Percentiles rank a stretch among this genome's conserved stretches.
Evolutionary conservation across 2,888 invertebrate species (phyloP).

Genomic region (Phyllotreta cruciferae): DNA sequence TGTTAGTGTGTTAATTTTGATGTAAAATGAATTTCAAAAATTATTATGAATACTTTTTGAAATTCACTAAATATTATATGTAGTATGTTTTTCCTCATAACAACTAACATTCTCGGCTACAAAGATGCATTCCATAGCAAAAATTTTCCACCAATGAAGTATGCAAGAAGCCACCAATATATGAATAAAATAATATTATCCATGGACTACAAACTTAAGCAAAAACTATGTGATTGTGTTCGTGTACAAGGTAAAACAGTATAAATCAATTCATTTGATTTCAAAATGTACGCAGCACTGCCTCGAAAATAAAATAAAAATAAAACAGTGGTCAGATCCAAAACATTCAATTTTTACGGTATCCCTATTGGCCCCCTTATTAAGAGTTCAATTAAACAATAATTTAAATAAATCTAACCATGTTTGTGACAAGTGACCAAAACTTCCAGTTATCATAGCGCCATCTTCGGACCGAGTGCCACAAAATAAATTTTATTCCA

Average conservation of each 20-base stretch:
- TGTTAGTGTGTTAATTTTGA: too few relatives aligned
- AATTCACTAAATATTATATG: neutral
- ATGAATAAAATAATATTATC: constrained; percentile 39
- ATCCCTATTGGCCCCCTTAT: neutral
- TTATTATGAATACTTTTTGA: neutral
- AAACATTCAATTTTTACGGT: constrained; percentile 22
- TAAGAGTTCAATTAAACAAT: neutral
- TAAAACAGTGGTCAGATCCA: constrained; percentile 41
- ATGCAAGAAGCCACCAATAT: constrained; percentile 46
- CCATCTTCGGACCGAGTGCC: too few relatives aligned
- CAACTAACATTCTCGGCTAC: constrained; percentile 16
- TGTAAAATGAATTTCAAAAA: too few relatives aligned
- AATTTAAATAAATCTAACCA: too few relatives aligned
- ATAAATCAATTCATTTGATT: constrained; percentile 34
- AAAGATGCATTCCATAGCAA: constrained; percentile 29
- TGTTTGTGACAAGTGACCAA: too few relatives aligned
- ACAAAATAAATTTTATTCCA: too few relatives aligned
- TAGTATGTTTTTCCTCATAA: constrained; percentile 21
- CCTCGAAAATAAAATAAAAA: constrained; percentile 39
- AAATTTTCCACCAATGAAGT: constrained; percentile 40
- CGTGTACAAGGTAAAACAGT: constrained; percentile 33
- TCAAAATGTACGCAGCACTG: constrained; percentile 44
- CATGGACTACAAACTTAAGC: constrained; percentile 46
- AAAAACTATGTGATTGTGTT: constrained; percentile 43
- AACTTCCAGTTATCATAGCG: too few relatives aligned